A percentile compares a stretch with the other conserved stretches of the same genome.
Conservation (phyloP, 2,113 vertebrate species). For the Indicator maculatus region DNA sequence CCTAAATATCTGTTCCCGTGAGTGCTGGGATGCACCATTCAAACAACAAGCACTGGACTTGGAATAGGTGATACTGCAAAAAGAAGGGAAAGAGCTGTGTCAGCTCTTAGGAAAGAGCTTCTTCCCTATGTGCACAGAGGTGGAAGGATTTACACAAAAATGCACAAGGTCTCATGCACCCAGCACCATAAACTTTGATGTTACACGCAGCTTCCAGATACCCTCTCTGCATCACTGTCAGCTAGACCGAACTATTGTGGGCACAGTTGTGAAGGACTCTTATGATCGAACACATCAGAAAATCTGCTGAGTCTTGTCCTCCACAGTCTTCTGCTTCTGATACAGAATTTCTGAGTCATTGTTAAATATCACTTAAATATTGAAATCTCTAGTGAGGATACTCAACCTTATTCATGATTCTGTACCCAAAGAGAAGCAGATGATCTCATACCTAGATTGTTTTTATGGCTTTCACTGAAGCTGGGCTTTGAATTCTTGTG, state of each 20-base stretch:
- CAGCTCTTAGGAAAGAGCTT: background rate
- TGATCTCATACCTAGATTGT: background rate
- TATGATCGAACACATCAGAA: background rate
- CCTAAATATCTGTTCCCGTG: background rate
- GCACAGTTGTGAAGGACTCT: background rate
- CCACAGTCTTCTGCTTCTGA: background rate
- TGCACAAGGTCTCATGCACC: rapidly evolving
- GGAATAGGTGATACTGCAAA: background rate
- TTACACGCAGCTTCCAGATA: background rate
- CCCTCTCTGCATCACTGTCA: background rate
- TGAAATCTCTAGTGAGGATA: background rate
- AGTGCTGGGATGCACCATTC: background rate
- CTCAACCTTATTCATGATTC: background rate
- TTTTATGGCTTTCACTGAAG: background rate
- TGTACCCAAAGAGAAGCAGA: background rate
- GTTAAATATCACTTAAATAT: background rate
- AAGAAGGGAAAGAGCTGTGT: background rate
- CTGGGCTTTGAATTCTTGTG: background rate
- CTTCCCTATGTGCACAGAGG: background rate
- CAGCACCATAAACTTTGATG: background rate
- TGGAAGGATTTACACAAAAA: background rate
- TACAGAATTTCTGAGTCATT: background rate
- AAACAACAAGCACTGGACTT: background rate
- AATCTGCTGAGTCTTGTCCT: background rate
- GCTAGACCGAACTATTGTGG: background rate